Evolutionary conservation across 2,888 invertebrate species (phyloP).

Genomic region (Ormia ochracea): DNA sequence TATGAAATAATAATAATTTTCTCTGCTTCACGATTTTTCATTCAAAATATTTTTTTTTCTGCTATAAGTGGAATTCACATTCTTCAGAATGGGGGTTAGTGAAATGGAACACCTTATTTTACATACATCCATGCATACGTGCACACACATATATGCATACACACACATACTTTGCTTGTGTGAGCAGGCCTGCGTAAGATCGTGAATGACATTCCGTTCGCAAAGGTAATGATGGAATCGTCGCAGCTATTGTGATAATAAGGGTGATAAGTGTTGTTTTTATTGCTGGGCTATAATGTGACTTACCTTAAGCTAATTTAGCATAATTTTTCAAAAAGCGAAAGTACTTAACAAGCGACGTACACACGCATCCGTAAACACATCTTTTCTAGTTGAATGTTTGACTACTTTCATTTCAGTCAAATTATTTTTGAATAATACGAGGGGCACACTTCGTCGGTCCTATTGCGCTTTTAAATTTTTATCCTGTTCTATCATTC

Average conservation of each 20-base stretch:
- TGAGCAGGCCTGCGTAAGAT: background rate
- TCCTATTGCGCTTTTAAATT: too few species aligned
- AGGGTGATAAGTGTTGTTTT: constrained; percentile 55
- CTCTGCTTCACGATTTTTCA: background rate
- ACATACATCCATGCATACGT: too few species aligned
- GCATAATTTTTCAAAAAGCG: constrained; percentile 56
- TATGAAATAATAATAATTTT: constrained; percentile 49
- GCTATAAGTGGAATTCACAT: background rate
- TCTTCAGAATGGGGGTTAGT: background rate
- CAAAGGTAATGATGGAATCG: constrained; percentile 39
- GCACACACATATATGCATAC: too few species aligned
- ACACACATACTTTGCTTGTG: too few species aligned
- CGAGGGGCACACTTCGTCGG: background rate
- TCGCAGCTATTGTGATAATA: constrained; percentile 53
- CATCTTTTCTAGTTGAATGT: constrained; percentile 49
- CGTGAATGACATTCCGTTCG: constrained; percentile 43
- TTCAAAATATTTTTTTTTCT: constrained; percentile 6
- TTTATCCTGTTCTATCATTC: too few species aligned
- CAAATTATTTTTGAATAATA: constrained; percentile 26
- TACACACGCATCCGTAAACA: constrained; percentile 2
- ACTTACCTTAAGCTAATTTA: constrained; percentile 59
- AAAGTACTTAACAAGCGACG: constrained; percentile 45
- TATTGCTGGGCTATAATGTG: constrained; percentile 47
- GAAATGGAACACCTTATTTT: constrained; percentile 22
- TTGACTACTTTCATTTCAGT: constrained; percentile 46